Conservation (phyloP, 2,888 invertebrate species). For the Callinectes sapidus region DNA sequence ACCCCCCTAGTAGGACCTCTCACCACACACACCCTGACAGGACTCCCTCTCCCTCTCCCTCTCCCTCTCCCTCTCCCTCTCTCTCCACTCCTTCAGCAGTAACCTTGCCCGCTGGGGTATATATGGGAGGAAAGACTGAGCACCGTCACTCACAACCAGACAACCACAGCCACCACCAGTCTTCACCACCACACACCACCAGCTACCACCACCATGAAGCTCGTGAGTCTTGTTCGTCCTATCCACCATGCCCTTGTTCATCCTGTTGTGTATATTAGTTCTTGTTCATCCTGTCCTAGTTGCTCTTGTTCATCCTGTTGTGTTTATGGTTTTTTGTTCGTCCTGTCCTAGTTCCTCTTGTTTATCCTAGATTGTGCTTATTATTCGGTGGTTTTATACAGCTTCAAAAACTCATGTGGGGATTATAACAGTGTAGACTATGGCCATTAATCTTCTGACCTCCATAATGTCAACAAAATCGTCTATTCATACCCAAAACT, state of each 20-base stretch:
- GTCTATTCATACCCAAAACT: no score
- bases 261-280: neutral
- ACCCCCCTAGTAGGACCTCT: no score
- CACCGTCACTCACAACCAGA: neutral
- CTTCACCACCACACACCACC: neutral
- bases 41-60: neutral
- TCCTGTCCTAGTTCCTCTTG: no score
- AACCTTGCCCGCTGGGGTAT: constrained; percentile 2
- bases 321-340: no score
- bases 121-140: neutral
- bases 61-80: neutral
- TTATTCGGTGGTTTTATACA: no score
- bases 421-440: no score
- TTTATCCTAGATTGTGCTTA: no score
- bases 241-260: neutral
- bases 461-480: no score
- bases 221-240: neutral
- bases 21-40: neutral
- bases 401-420: no score
- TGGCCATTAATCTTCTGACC: no score
- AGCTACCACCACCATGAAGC: neutral
- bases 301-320: no score
- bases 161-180: neutral
- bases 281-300: no score
- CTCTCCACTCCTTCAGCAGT: neutral